Evolutionary conservation across 2,888 invertebrate species (phyloP).

Genomic region (Orchesella flavescens): DNA sequence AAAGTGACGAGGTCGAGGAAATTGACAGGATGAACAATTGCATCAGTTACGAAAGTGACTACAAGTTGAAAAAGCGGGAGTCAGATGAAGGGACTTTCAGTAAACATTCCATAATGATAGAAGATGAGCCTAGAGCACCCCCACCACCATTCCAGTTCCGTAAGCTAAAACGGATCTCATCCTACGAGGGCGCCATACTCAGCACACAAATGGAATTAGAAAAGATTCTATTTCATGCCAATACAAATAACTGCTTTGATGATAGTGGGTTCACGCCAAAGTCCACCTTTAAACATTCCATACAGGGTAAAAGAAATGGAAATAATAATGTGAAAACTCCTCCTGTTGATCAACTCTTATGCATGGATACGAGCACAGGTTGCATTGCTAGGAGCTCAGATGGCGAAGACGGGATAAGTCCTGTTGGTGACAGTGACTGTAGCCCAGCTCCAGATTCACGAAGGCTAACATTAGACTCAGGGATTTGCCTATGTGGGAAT

Average conservation of each 20-base stretch:
- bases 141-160: conserved; percentile 33
- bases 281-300: conserved; percentile 1
- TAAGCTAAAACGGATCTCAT: conserved; percentile 36
- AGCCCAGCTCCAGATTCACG: conserved; percentile 45
- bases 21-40: neutral
- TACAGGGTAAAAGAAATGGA: conserved; percentile 53
- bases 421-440: conserved; percentile 41
- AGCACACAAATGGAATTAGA: conserved; percentile 33
- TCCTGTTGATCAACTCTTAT: too few species aligned
- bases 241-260: neutral
- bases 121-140: conserved; percentile 10
- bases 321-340: conserved; percentile 40
- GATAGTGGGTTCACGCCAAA: neutral
- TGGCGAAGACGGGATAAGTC: too few species aligned
- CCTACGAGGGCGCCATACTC: conserved; percentile 52
- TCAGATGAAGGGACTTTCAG: neutral
- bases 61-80: neutral
- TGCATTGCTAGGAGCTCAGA: too few species aligned
- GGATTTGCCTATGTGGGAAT: conserved; percentile 54
- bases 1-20: neutral
- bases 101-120: conserved; percentile 21
- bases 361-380: too few species aligned
- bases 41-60: conserved; percentile 1
- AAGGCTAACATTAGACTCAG: conserved; percentile 51
- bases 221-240: conserved; percentile 6